Percentiles rank a stretch among this genome's conserved stretches.
phyloP scores from a whole-genome alignment of 2,797 vertebrate genomes.

The Ciconia nigra region DNA sequence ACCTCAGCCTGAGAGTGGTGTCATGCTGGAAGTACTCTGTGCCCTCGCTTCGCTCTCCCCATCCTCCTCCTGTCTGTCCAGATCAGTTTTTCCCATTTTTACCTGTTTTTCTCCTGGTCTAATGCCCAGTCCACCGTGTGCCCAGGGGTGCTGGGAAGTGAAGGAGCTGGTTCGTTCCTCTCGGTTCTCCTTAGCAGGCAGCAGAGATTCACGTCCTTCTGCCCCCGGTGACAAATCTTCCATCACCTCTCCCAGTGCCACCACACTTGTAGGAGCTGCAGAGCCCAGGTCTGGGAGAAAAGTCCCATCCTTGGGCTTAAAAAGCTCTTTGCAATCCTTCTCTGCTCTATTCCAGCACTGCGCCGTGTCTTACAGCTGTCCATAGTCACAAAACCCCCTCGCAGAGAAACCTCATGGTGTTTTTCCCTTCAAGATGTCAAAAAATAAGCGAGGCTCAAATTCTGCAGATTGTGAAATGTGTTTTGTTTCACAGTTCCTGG shows the following conservation, averaged over 20 bases:
- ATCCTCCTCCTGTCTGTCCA: background rate
- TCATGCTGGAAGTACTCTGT: background rate
- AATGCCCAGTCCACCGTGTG: fast-evolving
- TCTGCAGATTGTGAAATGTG: background rate
- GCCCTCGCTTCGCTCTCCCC: background rate
- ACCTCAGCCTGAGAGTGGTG: background rate
- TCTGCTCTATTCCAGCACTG: background rate
- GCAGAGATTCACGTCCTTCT: background rate
- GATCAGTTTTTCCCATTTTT: background rate
- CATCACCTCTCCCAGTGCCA: background rate
- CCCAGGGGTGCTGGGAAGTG: background rate
- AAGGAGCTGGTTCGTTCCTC: background rate
- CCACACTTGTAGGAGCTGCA: background rate
- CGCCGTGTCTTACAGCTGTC: fast-evolving
- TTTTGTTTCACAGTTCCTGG: background rate
- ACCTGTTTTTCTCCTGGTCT: background rate
- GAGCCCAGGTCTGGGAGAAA: background rate
- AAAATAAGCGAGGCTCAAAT: background rate
- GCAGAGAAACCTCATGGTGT: background rate
- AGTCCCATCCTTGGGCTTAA: background rate
- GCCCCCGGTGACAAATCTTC: background rate
- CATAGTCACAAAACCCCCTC: background rate
- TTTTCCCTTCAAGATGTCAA: background rate
- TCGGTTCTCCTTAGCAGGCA: background rate
- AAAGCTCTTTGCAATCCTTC: background rate